Conservation (phyloP, 2,113 vertebrate genomes). For the Hippocampus barbouri region DNA sequence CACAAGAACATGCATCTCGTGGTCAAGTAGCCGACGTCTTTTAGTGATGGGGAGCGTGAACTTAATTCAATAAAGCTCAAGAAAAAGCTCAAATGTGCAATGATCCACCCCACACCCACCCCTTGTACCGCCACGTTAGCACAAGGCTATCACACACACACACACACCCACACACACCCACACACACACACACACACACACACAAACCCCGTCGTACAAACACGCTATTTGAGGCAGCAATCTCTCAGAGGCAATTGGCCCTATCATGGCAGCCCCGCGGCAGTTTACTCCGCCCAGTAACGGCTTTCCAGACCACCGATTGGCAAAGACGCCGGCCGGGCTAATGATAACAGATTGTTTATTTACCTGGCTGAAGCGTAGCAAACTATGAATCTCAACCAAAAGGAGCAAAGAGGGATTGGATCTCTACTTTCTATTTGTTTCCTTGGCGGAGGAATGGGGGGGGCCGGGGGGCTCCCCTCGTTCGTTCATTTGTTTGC, state of each 20-base stretch:
- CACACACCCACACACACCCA: neutral
- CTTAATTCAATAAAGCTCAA: neutral
- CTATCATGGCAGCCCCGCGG: slow-evolving; percentile 44
- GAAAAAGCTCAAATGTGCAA: slow-evolving; percentile 2
- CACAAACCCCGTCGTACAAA: slow-evolving; percentile 34
- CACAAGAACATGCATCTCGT: neutral
- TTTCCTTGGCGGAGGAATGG: slow-evolving; percentile 2
- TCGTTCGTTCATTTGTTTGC: neutral
- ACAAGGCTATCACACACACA: no score
- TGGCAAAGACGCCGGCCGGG: slow-evolving; percentile 51
- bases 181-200: neutral
- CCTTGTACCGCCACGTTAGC: neutral
- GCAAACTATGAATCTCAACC: slow-evolving; percentile 30
- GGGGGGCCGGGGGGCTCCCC: neutral
- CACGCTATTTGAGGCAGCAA: slow-evolving; percentile 49
- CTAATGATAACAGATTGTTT: slow-evolving; percentile 69
- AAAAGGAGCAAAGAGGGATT: slow-evolving; percentile 7
- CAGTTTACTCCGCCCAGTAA: slow-evolving; percentile 55
- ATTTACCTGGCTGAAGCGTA: slow-evolving; percentile 65
- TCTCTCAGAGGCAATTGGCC: slow-evolving; percentile 64
- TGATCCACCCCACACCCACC: neutral
- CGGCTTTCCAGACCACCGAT: slow-evolving; percentile 54
- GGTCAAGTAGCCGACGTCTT: neutral
- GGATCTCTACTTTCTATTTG: slow-evolving; percentile 10
- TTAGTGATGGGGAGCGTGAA: neutral